These are phyloP conservation scores for Otolemur garnettii DNA, from an alignment of 2,113 vertebrate genomes.

Conservation along the genomic window DNA sequence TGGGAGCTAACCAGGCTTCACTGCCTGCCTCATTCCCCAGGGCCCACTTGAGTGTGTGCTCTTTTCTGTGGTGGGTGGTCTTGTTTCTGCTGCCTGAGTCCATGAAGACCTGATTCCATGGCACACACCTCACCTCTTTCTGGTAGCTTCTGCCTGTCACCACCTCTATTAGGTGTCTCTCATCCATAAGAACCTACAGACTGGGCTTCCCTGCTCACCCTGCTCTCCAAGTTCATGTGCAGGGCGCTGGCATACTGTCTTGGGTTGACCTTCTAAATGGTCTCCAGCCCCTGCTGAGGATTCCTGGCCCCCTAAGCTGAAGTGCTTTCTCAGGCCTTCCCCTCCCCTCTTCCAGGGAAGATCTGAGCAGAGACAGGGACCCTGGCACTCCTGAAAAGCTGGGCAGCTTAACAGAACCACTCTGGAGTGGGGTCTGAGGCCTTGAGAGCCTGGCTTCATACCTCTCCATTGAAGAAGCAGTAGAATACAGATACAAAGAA, in stretches of 20 bases:
- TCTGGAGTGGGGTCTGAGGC: not conserved
- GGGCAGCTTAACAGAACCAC: not conserved
- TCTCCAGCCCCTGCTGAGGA: not conserved
- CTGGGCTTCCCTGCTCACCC: not conserved
- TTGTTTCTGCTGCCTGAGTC: not conserved
- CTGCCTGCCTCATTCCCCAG: not conserved
- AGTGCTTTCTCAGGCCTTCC: not conserved
- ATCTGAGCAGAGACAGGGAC: not conserved
- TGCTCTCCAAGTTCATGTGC: not conserved
- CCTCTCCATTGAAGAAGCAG: conserved; percentile 99
- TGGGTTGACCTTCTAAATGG: not conserved
- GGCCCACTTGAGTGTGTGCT: accelerated
- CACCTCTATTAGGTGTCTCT: not conserved
- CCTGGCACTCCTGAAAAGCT: not conserved
- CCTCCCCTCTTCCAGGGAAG: not conserved
- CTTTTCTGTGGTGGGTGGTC: not conserved
- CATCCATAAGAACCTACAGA: not conserved
- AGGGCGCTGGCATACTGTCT: not conserved
- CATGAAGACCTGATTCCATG: not conserved
- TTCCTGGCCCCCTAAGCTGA: not conserved
- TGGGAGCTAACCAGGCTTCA: not conserved
- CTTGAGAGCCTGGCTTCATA: conserved; percentile 84
- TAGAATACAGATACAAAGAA: conserved; percentile 99
- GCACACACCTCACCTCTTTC: not conserved
- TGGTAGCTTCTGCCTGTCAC: not conserved